Conservation (phyloP, 2,113 vertebrate species). For the Anthoscopus minutus region DNA sequence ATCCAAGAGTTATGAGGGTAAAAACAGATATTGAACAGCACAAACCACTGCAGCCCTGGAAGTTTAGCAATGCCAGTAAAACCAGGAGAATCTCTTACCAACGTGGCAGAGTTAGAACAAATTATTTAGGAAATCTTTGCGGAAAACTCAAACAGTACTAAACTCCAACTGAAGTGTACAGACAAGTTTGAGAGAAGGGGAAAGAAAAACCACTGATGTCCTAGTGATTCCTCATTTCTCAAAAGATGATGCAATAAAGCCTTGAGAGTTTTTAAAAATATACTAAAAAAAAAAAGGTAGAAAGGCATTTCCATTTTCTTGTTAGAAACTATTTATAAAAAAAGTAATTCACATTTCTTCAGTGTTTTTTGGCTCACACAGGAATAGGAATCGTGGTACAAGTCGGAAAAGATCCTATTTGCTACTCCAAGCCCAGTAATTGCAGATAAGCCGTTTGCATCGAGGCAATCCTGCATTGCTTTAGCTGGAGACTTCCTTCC, state of each 20-base stretch:
- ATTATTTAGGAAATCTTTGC: background rate
- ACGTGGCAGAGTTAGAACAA: background rate
- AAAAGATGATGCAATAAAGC: background rate
- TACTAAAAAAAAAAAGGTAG: background rate
- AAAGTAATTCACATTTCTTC: background rate
- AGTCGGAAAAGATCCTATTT: background rate
- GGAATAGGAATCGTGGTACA: accelerated
- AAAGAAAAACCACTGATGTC: background rate
- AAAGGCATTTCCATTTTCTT: background rate
- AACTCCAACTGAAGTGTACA: background rate
- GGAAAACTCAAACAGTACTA: background rate
- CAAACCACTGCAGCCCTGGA: background rate
- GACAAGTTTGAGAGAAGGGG: background rate
- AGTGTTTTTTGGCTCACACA: background rate
- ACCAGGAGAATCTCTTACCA: background rate
- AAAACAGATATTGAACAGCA: background rate
- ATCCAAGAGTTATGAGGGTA: slow-evolving; percentile 24
- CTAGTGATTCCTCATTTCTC: background rate
- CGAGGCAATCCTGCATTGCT: background rate
- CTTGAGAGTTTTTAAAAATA: background rate
- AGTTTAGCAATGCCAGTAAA: background rate
- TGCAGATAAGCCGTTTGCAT: background rate
- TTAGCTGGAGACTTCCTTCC: background rate
- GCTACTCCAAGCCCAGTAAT: background rate
- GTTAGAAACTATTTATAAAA: background rate